Conservation (phyloP, 2,113 vertebrate species). For the Ailuropoda melanoleuca region DNA sequence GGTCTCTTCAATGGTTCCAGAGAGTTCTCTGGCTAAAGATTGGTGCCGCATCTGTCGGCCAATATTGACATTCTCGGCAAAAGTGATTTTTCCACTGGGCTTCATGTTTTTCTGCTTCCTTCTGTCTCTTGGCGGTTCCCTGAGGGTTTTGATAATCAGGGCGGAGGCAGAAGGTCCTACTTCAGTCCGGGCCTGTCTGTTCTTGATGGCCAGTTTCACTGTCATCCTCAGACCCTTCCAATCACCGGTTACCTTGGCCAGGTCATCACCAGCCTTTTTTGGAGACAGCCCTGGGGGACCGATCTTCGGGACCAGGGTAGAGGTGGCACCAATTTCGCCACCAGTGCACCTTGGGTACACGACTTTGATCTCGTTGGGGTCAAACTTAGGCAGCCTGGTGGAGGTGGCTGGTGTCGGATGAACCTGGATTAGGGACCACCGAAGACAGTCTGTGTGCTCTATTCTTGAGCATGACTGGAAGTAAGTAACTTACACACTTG, state of each 20-base stretch:
- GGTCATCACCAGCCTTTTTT: neutral
- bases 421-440: neutral
- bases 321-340: neutral
- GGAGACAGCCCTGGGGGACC: neutral
- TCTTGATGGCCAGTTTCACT: neutral
- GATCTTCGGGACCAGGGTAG: neutral
- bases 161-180: neutral
- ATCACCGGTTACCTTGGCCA: neutral
- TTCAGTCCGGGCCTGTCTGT: neutral
- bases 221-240: neutral
- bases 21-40: neutral
- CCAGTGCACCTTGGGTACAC: neutral
- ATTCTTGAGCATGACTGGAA: constrained; percentile 3
- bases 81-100: neutral
- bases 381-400: neutral
- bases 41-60: neutral
- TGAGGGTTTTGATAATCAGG: neutral
- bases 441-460: neutral
- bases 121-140: neutral
- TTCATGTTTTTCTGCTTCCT: neutral
- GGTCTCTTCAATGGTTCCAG: neutral
- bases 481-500: neutral
- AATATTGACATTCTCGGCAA: neutral
- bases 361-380: neutral
- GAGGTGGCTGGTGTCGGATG: neutral